A percentile compares a stretch with the other conserved stretches of the same genome.
These are phyloP conservation scores for Buceros bicornis DNA, from an alignment of 2,797 vertebrate species.

Conservation along the genomic window DNA sequence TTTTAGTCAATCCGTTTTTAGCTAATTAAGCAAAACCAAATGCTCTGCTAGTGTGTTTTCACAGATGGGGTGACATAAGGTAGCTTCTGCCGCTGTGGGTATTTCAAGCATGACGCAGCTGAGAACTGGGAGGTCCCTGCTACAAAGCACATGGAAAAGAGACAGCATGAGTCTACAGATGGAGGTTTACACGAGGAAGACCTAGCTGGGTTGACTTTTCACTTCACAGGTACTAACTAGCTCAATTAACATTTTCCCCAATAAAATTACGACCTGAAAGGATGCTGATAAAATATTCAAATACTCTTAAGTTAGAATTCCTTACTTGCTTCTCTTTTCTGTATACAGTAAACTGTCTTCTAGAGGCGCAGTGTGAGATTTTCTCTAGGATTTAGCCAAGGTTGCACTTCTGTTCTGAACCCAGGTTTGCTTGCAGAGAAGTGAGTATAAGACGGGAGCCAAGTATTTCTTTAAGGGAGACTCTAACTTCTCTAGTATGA, in stretches of 20 bases:
- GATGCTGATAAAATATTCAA: background rate
- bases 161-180: background rate
- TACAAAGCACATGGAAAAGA: background rate
- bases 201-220: background rate
- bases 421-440: background rate
- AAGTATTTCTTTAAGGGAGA: background rate
- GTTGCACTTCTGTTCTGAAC: background rate
- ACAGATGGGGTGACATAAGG: conserved; percentile 9
- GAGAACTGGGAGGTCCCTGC: background rate
- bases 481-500: background rate
- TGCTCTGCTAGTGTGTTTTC: background rate
- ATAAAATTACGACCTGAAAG: background rate
- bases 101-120: background rate
- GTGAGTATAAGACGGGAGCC: background rate
- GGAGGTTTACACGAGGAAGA: background rate
- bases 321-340: background rate
- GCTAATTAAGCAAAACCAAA: background rate
- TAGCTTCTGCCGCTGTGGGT: background rate
- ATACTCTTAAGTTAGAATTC: background rate
- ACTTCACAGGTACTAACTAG: background rate
- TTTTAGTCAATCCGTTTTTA: conserved; percentile 15
- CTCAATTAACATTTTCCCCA: background rate
- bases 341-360: background rate
- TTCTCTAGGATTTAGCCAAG: background rate
- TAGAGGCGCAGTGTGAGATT: background rate